Base-by-base conservation (phyloP, 2,888 invertebrate genomes). In the Resseliella maxima region DNA sequence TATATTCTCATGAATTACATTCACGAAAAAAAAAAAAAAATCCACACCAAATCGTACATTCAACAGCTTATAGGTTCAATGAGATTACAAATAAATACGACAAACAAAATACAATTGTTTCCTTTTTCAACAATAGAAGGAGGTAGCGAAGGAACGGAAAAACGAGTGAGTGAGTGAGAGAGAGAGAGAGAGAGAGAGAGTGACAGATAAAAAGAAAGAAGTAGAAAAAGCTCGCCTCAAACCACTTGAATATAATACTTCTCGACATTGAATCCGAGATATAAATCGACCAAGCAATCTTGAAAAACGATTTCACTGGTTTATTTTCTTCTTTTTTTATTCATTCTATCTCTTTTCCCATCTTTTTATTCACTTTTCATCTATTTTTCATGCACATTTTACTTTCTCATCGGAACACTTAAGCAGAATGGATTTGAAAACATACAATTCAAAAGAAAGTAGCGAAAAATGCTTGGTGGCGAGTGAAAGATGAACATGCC, bases 31-130 rank as follows among this genome's bases (percentile, higher is more conserved):
- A n/a, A n/a, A n/a, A n/a, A n/a, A n/a, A n/a, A n/a, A n/a, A n/a
- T n/a, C n/a, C n/a, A n/a, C n/a, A n/a, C n/a, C n/a, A n/a, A n/a
- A n/a, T 2, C 1, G 72, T 72, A 31, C 31, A 72, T 31, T 72
- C 72, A 72, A 72, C 72, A 72, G 72, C 72, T 31, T 72, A 72
- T 31, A 72, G 15, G 31, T 72, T 72, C 72, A 35, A 31, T 31
- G 31, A 72, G 27, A 72, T 59, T n/a, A 59, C 59, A 59, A n/a
- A 59, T 2, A 50, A 50, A 18, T 21, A 41, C 41, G 41, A 18
- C n/a, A 59, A 59, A 24, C 59, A 59, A 59, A 6, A 59, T 24
- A 24, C 0, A 27, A 72, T 31, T 72, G 35, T 2, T 31, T 72
- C 31, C 31, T 35, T n/a, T 72, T 15, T 59, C 24, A 18, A 27